Conservation (phyloP, 2,888 invertebrate species). For the Eupithecia vulgata region DNA sequence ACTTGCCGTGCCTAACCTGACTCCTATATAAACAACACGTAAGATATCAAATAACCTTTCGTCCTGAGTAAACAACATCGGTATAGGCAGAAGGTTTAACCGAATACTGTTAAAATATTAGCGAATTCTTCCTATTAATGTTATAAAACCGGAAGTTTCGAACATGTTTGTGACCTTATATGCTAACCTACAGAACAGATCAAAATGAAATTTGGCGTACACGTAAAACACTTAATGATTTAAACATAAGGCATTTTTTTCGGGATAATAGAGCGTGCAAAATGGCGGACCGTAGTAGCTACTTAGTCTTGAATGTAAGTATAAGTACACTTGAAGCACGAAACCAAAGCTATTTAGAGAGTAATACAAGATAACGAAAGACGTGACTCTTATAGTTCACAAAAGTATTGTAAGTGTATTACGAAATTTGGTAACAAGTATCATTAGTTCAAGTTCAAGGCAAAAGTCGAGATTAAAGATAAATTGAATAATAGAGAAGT, state of each 20-base stretch:
- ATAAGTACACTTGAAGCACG: too few relatives aligned
- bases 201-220: too few relatives aligned
- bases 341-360: too few relatives aligned
- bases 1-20: neutral
- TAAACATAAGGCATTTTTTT: too few relatives aligned
- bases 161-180: neutral
- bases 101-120: neutral
- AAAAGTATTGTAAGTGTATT: neutral
- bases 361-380: neutral
- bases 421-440: neutral
- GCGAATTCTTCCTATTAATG: neutral
- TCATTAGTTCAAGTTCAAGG: neutral
- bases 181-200: neutral
- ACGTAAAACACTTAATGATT: too few relatives aligned
- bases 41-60: neutral
- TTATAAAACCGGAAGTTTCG: neutral
- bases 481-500: constrained; percentile 1
- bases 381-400: neutral
- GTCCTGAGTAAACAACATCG: neutral
- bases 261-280: too few relatives aligned
- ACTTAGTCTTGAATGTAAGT: too few relatives aligned
- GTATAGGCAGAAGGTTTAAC: neutral
- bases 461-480: constrained; percentile 1
- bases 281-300: too few relatives aligned
- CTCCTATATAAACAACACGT: neutral